These are phyloP conservation scores for Galemys pyrenaicus DNA, from an alignment of 2,113 vertebrate species.

Conservation along the genomic window DNA sequence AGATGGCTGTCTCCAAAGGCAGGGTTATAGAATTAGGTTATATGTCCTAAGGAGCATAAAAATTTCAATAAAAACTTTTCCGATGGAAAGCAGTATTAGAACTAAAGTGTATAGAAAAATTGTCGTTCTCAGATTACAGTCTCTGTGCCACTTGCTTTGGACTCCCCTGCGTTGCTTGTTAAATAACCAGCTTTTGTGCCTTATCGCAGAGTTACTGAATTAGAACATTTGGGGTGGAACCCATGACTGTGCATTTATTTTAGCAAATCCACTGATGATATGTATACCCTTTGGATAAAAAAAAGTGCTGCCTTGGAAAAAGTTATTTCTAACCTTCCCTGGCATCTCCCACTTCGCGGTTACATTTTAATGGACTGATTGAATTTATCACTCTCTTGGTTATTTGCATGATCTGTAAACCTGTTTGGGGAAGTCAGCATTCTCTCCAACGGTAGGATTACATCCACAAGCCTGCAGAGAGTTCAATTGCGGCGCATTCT, in stretches of 20 bases:
- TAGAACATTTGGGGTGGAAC: not conserved
- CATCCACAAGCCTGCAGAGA: not conserved
- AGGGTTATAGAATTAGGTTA: constrained; percentile 15
- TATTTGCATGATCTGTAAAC: constrained; percentile 23
- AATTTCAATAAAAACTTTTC: not conserved
- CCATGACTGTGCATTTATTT: not conserved
- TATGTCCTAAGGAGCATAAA: not conserved
- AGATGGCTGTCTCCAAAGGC: not conserved
- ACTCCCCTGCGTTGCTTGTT: not conserved
- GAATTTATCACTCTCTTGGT: constrained; percentile 50
- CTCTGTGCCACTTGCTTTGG: not conserved
- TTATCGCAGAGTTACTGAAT: not conserved
- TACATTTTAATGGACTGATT: constrained; percentile 15
- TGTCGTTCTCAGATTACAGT: not conserved
- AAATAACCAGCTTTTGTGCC: not conserved
- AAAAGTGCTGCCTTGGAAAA: not conserved
- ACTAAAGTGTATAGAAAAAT: not conserved
- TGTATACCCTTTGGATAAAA: not conserved
- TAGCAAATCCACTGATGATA: not conserved
- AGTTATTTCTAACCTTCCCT: not conserved
- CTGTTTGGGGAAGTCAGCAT: not conserved
- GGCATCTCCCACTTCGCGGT: not conserved
- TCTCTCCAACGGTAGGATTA: constrained; percentile 31
- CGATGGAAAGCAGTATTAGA: not conserved
- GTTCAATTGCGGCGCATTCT: not conserved